phyloP scores from a whole-genome alignment of 2,888 invertebrate species.

The Epinotia demarniana region DNA sequence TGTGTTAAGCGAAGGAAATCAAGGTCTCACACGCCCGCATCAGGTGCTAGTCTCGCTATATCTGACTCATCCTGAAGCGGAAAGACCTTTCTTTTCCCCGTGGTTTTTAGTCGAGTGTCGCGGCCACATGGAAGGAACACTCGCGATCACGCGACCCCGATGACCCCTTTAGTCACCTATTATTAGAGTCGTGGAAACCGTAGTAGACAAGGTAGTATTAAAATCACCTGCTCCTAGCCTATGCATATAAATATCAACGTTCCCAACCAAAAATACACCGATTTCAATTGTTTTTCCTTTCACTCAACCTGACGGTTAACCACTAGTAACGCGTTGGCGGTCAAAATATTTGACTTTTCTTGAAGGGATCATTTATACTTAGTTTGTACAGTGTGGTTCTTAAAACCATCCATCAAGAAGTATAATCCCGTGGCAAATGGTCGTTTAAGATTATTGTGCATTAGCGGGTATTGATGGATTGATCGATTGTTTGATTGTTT shows the following conservation, averaged over 20 bases:
- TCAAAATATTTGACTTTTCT: slow-evolving; percentile 59
- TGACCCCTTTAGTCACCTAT: no score
- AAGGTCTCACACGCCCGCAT: no score
- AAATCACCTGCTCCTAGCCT: background rate
- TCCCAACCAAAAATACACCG: slow-evolving; percentile 13
- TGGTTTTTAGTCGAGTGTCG: no score
- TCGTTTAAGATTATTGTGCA: slow-evolving; percentile 48
- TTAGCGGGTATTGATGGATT: slow-evolving; percentile 57
- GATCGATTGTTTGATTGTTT: slow-evolving; percentile 57
- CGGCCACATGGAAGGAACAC: no score
- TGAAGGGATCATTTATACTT: slow-evolving; percentile 56
- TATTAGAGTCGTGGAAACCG: no score
- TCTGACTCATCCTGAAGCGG: no score
- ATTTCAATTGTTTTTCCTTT: slow-evolving; percentile 39
- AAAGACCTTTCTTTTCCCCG: no score
- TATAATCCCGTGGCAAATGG: slow-evolving; percentile 7
- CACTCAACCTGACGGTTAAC: slow-evolving; percentile 46
- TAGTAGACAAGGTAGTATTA: no score
- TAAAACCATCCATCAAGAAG: background rate
- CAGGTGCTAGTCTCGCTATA: no score
- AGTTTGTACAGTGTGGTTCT: background rate
- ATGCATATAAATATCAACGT: background rate
- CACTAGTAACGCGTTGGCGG: slow-evolving; percentile 52
- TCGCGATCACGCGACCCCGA: no score
- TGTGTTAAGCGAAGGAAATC: no score